A percentile compares a stretch with the other conserved stretches of the same genome.
Conservation (phyloP, 2,113 vertebrate genomes). For the Tautogolabrus adspersus region DNA sequence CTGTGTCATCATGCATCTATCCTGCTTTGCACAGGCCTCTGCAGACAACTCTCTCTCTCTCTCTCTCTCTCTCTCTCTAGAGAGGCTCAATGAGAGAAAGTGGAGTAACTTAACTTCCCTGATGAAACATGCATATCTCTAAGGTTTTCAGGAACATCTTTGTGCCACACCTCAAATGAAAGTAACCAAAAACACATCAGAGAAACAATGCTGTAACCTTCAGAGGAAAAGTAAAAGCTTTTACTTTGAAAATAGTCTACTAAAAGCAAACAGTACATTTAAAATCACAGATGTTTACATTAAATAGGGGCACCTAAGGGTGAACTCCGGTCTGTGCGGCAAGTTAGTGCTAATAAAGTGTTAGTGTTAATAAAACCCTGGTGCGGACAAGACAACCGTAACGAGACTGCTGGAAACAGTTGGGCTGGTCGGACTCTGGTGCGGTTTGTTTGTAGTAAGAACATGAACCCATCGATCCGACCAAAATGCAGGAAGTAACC, state of each 20-base stretch:
- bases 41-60: not conserved
- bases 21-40: conserved; percentile 12
- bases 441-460: no score
- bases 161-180: not conserved
- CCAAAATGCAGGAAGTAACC: no score
- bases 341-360: no score
- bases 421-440: no score
- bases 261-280: not conserved
- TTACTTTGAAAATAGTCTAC: not conserved
- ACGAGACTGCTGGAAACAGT: no score
- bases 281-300: not conserved
- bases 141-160: not conserved
- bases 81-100: conserved; percentile 1
- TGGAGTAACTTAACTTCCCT: not conserved
- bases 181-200: not conserved
- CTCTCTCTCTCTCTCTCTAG: conserved; percentile 16
- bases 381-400: no score
- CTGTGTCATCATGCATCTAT: conserved; percentile 7
- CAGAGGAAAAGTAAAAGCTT: not conserved
- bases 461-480: no score
- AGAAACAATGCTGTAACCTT: not conserved
- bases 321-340: no score
- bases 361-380: no score
- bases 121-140: not conserved
- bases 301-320: not conserved